A percentile compares a stretch with the other conserved stretches of the same genome.
Conservation (phyloP, 2,113 vertebrate species). For the Periophthalmus modestus region DNA sequence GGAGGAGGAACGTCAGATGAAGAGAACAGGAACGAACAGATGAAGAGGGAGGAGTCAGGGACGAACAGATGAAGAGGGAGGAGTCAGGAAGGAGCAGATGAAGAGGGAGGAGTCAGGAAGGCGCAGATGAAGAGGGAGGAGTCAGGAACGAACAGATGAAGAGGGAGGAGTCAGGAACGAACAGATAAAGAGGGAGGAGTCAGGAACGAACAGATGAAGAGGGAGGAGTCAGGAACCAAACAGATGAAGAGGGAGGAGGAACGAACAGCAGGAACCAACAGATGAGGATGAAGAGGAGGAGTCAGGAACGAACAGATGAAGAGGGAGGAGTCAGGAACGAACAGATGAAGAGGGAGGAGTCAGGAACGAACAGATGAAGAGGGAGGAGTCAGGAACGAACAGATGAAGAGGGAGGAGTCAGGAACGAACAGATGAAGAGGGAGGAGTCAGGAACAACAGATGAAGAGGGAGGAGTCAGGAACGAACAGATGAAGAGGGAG, state of each 20-base stretch:
- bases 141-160: constrained; percentile 44
- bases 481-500: constrained; percentile 20
- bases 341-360: constrained; percentile 31
- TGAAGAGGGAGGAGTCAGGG: constrained; percentile 31
- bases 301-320: constrained; percentile 44
- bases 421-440: constrained; percentile 43
- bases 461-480: constrained; percentile 31
- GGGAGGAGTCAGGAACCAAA: too few relatives aligned
- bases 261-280: constrained; percentile 47
- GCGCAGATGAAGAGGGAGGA: neutral
- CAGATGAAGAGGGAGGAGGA: constrained; percentile 19
- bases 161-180: constrained; percentile 39
- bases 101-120: too few relatives aligned
- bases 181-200: constrained; percentile 34
- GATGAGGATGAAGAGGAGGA: constrained; percentile 21
- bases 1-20: too few relatives aligned
- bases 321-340: constrained; percentile 39
- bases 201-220: constrained; percentile 46
- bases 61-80: constrained; percentile 20
- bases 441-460: too few relatives aligned
- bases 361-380: constrained; percentile 46
- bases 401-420: constrained; percentile 30
- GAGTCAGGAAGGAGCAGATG: constrained; percentile 50
- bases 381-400: too few relatives aligned
- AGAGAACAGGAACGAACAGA: constrained; percentile 48